Evolutionary conservation across 1,140 invertebrate species (phyloP), one percentile per base, ranked within the genome.

Genomic region (Diorhabda carinulata): DNA sequence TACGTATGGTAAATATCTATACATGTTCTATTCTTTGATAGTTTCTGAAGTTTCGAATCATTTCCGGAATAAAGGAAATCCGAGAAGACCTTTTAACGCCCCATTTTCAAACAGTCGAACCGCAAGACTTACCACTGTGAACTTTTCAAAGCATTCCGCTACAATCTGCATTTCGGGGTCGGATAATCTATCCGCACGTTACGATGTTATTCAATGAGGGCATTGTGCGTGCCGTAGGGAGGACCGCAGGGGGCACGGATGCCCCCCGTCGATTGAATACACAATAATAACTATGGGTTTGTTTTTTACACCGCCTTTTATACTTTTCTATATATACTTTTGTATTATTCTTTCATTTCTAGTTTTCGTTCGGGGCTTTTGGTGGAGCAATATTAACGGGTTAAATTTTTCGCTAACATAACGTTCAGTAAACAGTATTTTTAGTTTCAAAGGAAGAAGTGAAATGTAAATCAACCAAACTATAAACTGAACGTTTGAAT

Each of bases 111-210:
- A 58, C 52, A 63, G 42, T 25, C 44, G 60, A 44, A 68, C 63
- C 61, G 70, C 65, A 25, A 25, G 69, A 65, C 66, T 45, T 52
- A 64, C 70, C 66, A 71, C 59, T 71, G 60, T 64, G 57, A 43
- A 56, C 42, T 43, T 67, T 62, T 70, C 41, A 68, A 68, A 66
- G 66, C 66, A 71, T 70, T 67, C 64, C 56, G 66, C 70, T 73
- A 70, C 69, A 73, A 71, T 69, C 67, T 71, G 64, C 67, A 25
- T 25, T 71, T 73, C 65, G 64, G 47, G 57, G 61, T 63, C 45
- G 67, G 25, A 43, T 58, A 61, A 73, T 62, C 62, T 70, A 69
- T 64, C 64, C 66, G 43, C 66, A 57, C 57, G 67, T 61, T 64
- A 63, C 57, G 66, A 59, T 64, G 66, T 68, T 69, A 63, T 71